These are phyloP conservation scores for Opisthograptis luteolata DNA, from an alignment of 2,888 invertebrate species.

Conservation along the genomic window DNA sequence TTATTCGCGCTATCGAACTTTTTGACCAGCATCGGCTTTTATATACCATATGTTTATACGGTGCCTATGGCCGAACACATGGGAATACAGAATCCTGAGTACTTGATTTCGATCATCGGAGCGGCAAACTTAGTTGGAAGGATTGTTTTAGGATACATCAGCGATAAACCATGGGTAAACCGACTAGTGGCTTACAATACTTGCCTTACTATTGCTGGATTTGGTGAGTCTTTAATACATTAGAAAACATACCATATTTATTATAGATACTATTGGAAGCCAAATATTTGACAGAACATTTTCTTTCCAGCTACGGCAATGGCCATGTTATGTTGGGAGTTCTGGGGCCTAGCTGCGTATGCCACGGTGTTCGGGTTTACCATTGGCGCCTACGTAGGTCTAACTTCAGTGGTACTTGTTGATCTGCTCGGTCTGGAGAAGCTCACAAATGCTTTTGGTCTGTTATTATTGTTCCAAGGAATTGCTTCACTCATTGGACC, in stretches of 20 bases:
- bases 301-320: slow-evolving; percentile 88
- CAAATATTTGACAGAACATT: background rate
- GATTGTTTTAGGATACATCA: slow-evolving; percentile 93
- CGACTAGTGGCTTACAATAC: slow-evolving; percentile 95
- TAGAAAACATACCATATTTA: background rate
- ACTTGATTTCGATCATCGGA: slow-evolving; percentile 92
- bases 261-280: background rate
- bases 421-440: slow-evolving; percentile 96
- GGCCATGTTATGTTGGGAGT: slow-evolving; percentile 90
- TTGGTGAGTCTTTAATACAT: slow-evolving; percentile 85
- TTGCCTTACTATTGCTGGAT: slow-evolving; percentile 94
- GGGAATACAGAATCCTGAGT: slow-evolving; percentile 86
- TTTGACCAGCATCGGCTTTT: slow-evolving; percentile 97
- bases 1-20: slow-evolving; percentile 97
- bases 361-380: slow-evolving; percentile 94
- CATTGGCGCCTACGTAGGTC: slow-evolving; percentile 97
- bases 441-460: slow-evolving; percentile 97
- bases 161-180: slow-evolving; percentile 96
- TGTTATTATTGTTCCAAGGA: slow-evolving; percentile 96
- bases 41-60: slow-evolving; percentile 95
- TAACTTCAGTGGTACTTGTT: slow-evolving; percentile 97
- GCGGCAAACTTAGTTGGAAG: slow-evolving; percentile 95
- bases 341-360: slow-evolving; percentile 90
- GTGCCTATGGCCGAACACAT: slow-evolving; percentile 89
- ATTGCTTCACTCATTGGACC: slow-evolving; percentile 96